Base-by-base conservation (phyloP, 1,140 invertebrate genomes). In the Pseudoatta argentina region DNA sequence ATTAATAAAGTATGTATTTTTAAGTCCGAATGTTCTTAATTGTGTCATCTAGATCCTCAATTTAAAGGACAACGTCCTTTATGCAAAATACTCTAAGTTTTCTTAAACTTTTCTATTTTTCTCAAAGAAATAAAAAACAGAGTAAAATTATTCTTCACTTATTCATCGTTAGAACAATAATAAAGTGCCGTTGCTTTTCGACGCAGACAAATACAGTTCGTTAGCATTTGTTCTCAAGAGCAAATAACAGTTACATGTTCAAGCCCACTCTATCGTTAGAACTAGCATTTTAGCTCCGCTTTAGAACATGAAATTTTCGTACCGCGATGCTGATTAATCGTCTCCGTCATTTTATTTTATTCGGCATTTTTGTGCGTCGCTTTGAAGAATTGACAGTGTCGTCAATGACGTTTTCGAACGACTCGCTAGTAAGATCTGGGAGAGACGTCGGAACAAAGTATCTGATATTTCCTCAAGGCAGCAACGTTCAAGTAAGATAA, bases 401-500 rank as follows among this genome's bases (percentile, higher is more conserved):
- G 39, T 53, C 44, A 8, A 48, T 10, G 27, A 85, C 30, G 18
- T 69, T 44, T 24, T 18, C 66, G 21, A 88, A 88, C 24, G 59
- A 34, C 1, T 79, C 78, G 64, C 75, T 91, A 16, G 67, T 39
- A 12, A 83, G 91, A 83, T 66, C 63, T 30, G 92, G 88, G 73
- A 92, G 94, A 71, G 92, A 92, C 67, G 78, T 91, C 77, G 61
- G 87, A n/a, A 48, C 69, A 24, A 92, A 92, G 51, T 95, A 94
- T 86, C 89, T 95, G 24, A 75, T 95, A 57, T 95, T 95, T 86
- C 95, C 95, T 0, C 91, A 95, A 87, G 95, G 95, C 6, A 95
- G 95, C 76, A 95, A 95, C 86, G 92, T 95, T 76, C 94, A 95
- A 92, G 95, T 95, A 59, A 91, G 93, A 83, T 3, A 3, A 53